Evolutionary conservation across 2,797 vertebrate genomes (phyloP).

Genomic region (Propithecus perrieri): DNA sequence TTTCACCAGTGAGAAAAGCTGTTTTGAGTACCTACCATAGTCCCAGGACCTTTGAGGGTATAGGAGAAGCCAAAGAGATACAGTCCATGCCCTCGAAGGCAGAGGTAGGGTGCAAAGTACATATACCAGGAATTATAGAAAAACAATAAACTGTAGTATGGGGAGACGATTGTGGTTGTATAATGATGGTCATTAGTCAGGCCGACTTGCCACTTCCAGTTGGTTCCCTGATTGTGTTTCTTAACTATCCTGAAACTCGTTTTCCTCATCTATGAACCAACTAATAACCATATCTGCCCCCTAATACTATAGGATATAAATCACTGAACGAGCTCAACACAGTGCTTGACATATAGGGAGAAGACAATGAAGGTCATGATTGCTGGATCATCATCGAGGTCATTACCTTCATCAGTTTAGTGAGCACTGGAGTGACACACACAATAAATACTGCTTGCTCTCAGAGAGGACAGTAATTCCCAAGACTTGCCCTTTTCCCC

Average conservation of each 20-base stretch:
- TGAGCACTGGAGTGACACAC: background rate
- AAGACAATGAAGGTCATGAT: background rate
- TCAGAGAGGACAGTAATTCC: background rate
- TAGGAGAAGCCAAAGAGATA: background rate
- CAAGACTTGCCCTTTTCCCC: background rate
- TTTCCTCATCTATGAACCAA: background rate
- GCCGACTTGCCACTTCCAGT: background rate
- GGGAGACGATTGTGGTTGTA: background rate
- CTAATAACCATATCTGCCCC: background rate
- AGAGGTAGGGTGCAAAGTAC: background rate
- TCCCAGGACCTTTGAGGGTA: background rate
- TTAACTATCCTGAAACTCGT: background rate
- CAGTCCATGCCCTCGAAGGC: background rate
- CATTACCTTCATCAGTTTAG: background rate
- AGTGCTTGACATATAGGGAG: background rate
- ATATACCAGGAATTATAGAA: background rate
- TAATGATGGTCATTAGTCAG: background rate
- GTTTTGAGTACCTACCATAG: background rate
- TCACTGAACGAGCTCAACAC: background rate
- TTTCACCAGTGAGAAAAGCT: background rate
- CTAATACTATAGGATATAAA: background rate
- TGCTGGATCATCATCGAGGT: background rate
- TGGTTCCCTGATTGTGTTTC: background rate
- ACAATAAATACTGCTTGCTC: background rate
- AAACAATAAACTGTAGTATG: background rate